Evolutionary conservation across 2,113 vertebrate genomes (phyloP), one percentile per base, ranked within the genome.

Genomic region (Bambusicola thoracicus): DNA sequence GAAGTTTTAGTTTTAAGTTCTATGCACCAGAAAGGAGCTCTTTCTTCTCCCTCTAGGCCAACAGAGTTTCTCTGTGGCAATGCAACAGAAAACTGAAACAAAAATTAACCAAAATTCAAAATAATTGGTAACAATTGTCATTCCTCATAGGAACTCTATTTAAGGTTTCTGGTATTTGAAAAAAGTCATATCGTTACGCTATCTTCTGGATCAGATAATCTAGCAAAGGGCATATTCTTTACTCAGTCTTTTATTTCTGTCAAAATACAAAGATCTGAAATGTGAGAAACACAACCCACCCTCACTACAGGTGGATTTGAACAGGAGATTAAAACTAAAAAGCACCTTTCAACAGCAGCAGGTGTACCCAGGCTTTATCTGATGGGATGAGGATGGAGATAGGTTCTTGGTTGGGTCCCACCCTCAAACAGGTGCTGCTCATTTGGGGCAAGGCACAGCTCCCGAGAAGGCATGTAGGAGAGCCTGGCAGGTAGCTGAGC

Each of bases 321-420:
- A 24, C 24, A 27, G 51, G 27, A 27, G 14, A 8, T 29, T 53
- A 27, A 13, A 53, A 53, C 51, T 53, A 16, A 8, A 53, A 53
- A 21, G 13, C 29, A 14, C 51, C 14, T 53, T 53, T 11, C 27
- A 55, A 19, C 53, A 17, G 17, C 27, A 59, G 48, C 6, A 61
- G 19, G 4, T 51, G 32, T 8, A 13, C 8, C 16, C 11, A 1
- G 2, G 2, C 49, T n/a, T 11, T 15, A 10, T 65, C 56, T 24
- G 13, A 22, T 68, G 41, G 9, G 13, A 14, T 44, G 41, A 30
- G 17, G 36, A 40, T 29, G 30, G 46, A 36, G 6, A 46, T 11
- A 18, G 21, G 34, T 17, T 10, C n/a, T 44, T 48, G 4, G 16
- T 8, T 40, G 27, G 15, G 15, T 30, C 30, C 38, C 29, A 61